phyloP scores from a whole-genome alignment of 2,797 vertebrate species.

The Pteropus rufus region DNA sequence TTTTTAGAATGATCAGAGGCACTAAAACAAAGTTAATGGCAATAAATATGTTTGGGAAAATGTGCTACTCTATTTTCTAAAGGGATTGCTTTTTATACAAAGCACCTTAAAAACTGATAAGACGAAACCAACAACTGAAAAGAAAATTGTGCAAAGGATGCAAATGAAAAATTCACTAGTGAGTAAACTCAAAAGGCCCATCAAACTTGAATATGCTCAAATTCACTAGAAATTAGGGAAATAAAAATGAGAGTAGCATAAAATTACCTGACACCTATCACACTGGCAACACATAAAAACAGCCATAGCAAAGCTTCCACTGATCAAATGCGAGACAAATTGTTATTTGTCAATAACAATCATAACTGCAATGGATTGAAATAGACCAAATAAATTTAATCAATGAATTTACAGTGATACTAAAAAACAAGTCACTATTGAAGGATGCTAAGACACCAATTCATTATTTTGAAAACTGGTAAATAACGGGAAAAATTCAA shows the following conservation, averaged over 20 bases:
- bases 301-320: not conserved
- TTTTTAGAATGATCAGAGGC: not conserved
- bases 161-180: not conserved
- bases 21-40: not conserved
- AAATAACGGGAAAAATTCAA: not conserved
- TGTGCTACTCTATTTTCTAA: not conserved
- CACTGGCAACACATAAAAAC: not conserved
- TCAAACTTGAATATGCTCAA: not conserved
- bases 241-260: not conserved
- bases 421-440: not conserved
- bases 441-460: not conserved
- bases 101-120: not conserved
- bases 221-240: not conserved
- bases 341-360: not conserved
- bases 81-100: not conserved
- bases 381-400: not conserved
- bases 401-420: not conserved
- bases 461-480: conserved; percentile 22
- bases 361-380: not conserved
- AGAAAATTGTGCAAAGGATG: not conserved
- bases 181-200: not conserved
- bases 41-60: not conserved
- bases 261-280: not conserved
- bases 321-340: not conserved
- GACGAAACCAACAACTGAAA: not conserved